phyloP scores from a whole-genome alignment of 2,888 invertebrate genomes.

The Harpalus rubripes region DNA sequence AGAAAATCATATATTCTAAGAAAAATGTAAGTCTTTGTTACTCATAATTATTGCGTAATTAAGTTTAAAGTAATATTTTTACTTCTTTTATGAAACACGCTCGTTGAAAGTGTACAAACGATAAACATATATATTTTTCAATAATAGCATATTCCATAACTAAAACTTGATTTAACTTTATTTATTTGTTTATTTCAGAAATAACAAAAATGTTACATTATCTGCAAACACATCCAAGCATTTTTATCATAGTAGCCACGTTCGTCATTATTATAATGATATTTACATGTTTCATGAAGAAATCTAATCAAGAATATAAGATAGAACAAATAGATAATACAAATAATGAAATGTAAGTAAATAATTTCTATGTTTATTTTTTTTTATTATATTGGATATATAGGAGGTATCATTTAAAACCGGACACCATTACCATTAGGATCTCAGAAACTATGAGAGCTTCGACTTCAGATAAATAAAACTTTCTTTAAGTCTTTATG shows the following conservation, averaged over 20 bases:
- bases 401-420: too few species aligned
- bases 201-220: conserved; percentile 16
- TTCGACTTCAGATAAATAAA: too few species aligned
- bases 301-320: conserved; percentile 4
- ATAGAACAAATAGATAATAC: conserved; percentile 7
- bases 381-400: too few species aligned
- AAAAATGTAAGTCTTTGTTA: conserved; percentile 20
- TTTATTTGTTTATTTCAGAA: conserved; percentile 2
- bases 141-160: not conserved
- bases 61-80: not conserved
- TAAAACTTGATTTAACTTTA: not conserved
- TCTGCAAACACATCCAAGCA: conserved; percentile 50
- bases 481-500: too few species aligned
- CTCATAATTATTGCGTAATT: conserved; percentile 3
- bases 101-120: not conserved
- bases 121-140: not conserved
- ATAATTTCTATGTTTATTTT: not conserved
- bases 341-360: conserved; percentile 23
- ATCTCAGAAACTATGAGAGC: too few species aligned
- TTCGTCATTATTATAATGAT: conserved; percentile 39
- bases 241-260: conserved; percentile 51
- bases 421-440: too few species aligned
- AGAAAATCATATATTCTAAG: not conserved
- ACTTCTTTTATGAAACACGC: conserved; percentile 3
- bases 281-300: conserved; percentile 38